Percentiles rank a stretch among this genome's conserved stretches.
phyloP scores from a whole-genome alignment of 2,113 vertebrate species.

The Bubo blakistoni region DNA sequence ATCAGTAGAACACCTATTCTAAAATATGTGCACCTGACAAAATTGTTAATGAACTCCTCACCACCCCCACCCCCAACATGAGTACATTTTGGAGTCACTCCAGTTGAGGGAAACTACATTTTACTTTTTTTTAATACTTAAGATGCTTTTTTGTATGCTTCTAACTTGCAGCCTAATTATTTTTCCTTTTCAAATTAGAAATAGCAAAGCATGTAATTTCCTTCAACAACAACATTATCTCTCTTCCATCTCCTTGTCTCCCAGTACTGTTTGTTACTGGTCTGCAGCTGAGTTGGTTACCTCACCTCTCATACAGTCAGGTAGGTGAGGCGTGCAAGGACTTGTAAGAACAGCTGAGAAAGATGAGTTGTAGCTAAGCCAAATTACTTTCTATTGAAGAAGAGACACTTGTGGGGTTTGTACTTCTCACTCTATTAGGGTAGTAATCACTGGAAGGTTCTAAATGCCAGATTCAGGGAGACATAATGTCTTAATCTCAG shows the following conservation, averaged over 20 bases:
- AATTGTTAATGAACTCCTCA: conserved; percentile 40
- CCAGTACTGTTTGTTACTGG: neutral
- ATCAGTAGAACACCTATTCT: conserved; percentile 59
- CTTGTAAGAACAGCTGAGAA: neutral
- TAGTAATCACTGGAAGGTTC: neutral
- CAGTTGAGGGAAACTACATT: neutral
- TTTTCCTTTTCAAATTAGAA: neutral
- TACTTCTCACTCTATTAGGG: neutral
- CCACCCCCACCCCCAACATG: neutral
- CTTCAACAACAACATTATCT: neutral
- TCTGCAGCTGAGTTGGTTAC: neutral
- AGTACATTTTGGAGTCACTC: neutral
- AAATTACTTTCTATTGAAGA: neutral
- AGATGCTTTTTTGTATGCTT: neutral
- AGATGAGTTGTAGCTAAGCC: neutral
- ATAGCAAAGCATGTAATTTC: neutral
- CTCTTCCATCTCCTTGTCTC: neutral
- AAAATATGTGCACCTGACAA: conserved; percentile 66
- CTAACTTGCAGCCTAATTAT: neutral
- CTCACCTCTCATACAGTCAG: neutral
- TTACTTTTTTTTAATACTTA: neutral
- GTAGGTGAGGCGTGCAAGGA: neutral
- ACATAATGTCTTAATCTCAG: neutral
- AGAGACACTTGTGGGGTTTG: neutral
- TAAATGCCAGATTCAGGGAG: neutral